phyloP scores from a whole-genome alignment of 2,113 vertebrate species.

The Odobenus rosmarus region DNA sequence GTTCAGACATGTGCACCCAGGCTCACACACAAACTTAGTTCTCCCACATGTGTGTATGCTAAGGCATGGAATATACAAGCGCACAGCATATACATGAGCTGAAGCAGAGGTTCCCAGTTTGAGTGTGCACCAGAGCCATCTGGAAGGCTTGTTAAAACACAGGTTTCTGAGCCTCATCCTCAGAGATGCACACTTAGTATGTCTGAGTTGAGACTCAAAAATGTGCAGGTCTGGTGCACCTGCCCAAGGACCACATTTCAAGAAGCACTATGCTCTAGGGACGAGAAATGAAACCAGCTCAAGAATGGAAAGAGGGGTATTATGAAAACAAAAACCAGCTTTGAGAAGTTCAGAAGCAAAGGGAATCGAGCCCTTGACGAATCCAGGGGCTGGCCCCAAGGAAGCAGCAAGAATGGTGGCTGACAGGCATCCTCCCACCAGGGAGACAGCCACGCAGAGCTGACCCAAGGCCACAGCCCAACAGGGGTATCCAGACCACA shows the following conservation, averaged over 20 bases:
- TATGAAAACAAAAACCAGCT: not conserved
- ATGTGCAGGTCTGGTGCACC: not conserved
- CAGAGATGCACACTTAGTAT: not conserved
- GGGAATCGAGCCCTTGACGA: not conserved
- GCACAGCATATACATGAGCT: not conserved
- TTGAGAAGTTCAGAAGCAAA: not conserved
- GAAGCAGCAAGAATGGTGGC: not conserved
- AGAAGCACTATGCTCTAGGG: not conserved
- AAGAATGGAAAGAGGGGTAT: not conserved
- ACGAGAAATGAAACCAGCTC: not conserved
- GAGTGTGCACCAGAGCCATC: not conserved
- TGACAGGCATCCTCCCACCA: not conserved
- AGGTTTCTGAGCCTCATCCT: not conserved
- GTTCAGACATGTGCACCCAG: not conserved
- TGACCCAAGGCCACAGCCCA: not conserved
- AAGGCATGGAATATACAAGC: not conserved
- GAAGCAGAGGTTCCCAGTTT: not conserved
- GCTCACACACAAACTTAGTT: not conserved
- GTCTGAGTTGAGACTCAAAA: not conserved
- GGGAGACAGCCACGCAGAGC: not conserved
- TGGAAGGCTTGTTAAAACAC: not conserved
- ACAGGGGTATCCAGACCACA: not conserved
- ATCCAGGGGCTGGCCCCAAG: rapidly evolving
- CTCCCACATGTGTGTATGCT: rapidly evolving
- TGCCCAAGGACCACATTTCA: not conserved